These are phyloP conservation scores for Noturus placidus DNA, from an alignment of 2,113 vertebrate genomes.

Conservation along the genomic window DNA sequence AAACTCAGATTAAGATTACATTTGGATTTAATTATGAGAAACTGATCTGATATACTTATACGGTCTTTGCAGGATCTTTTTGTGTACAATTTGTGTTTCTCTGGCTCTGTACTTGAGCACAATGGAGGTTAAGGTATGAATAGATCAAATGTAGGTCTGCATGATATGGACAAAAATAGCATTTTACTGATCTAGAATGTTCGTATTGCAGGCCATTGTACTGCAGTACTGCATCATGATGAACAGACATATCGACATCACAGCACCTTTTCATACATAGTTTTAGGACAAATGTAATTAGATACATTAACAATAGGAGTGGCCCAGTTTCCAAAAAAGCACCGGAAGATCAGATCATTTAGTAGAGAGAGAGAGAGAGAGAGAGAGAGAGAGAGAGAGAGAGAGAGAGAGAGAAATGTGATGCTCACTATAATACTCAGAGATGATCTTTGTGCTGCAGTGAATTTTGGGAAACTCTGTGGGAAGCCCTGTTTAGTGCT, in stretches of 20 bases:
- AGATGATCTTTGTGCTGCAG: background rate
- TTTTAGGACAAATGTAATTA: slow-evolving; percentile 25
- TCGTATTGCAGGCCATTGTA: background rate
- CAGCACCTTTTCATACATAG: slow-evolving; percentile 12
- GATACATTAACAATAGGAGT: slow-evolving; percentile 10
- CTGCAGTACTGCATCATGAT: slow-evolving; percentile 19
- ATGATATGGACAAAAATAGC: slow-evolving; percentile 26
- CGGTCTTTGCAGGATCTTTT: background rate
- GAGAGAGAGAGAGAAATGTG: background rate
- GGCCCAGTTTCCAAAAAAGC: slow-evolving; percentile 17
- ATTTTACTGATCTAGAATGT: slow-evolving; percentile 30
- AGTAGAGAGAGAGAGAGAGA: background rate
- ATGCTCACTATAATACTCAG: background rate
- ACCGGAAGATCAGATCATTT: background rate
- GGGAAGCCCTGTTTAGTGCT: background rate
- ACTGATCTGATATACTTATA: background rate
- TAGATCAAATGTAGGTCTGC: slow-evolving; percentile 32
- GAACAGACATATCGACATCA: background rate
- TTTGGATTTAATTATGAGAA: background rate
- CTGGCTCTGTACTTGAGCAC: slow-evolving; percentile 3
- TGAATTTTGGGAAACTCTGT: slow-evolving; percentile 1
- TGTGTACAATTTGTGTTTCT: background rate
- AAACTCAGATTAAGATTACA: background rate
- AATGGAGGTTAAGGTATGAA: slow-evolving; percentile 28
- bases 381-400: background rate